These are phyloP conservation scores for Calcarius lapponicus DNA, from an alignment of 2,797 vertebrate genomes.

Conservation along the genomic window DNA sequence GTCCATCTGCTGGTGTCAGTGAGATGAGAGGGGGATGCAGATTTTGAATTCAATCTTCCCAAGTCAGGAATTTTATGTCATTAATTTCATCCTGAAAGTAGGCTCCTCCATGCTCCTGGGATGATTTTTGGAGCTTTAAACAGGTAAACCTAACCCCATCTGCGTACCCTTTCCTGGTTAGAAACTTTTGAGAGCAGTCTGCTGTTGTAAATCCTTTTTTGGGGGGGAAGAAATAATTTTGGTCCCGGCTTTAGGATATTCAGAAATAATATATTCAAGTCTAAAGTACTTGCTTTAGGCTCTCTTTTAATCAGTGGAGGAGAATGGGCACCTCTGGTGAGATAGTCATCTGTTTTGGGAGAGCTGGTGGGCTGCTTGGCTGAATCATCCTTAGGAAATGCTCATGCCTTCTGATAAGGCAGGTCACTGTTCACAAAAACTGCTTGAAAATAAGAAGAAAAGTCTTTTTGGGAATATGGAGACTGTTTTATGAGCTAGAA, in stretches of 20 bases:
- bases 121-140: neutral
- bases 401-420: neutral
- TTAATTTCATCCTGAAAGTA: neutral
- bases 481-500: neutral
- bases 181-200: neutral
- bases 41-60: neutral
- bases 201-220: neutral
- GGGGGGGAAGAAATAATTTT: accelerated
- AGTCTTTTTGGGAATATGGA: neutral
- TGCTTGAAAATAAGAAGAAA: neutral
- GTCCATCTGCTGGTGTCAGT: neutral
- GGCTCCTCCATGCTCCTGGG: neutral
- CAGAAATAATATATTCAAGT: neutral
- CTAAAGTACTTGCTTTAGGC: neutral
- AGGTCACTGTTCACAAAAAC: neutral
- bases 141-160: neutral
- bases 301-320: neutral
- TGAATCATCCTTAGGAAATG: neutral
- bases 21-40: neutral
- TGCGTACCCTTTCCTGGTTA: neutral
- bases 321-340: neutral
- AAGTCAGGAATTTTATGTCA: neutral
- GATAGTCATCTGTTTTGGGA: neutral
- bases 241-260: neutral
- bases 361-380: neutral